These are phyloP conservation scores for Arge pagana DNA, from an alignment of 2,888 invertebrate species.

Conservation along the genomic window DNA sequence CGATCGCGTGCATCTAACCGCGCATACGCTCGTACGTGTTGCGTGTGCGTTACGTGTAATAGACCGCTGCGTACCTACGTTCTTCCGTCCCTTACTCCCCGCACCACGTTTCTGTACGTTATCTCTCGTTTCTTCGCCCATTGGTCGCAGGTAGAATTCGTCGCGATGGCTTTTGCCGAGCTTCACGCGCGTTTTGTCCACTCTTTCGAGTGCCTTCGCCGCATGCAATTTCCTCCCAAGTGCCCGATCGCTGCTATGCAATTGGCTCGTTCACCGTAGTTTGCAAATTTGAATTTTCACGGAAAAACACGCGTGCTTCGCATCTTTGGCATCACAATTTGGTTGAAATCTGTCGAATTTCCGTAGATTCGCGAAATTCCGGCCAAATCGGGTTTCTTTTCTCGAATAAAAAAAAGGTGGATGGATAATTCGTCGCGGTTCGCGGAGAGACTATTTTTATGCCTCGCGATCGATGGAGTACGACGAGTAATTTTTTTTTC, in stretches of 20 bases:
- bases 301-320: no score
- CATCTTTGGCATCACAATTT: no score
- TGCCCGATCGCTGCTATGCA: no score
- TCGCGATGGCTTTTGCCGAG: background rate
- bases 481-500: no score
- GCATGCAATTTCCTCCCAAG: slow-evolving; percentile 11
- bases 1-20: background rate
- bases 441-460: no score
- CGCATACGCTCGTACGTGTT: background rate
- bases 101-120: background rate
- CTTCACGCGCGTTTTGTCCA: background rate
- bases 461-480: no score
- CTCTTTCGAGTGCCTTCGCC: background rate
- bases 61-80: background rate
- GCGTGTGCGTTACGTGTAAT: background rate
- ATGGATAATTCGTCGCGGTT: background rate
- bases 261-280: no score
- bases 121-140: slow-evolving; percentile 4
- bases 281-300: no score
- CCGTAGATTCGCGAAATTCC: no score
- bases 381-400: no score
- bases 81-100: background rate
- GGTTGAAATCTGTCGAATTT: no score
- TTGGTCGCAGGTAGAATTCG: background rate
- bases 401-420: background rate